Evolutionary conservation across 2,113 vertebrate species (phyloP), one percentile per base, ranked within the genome.

Genomic region (Zapornia atra): DNA sequence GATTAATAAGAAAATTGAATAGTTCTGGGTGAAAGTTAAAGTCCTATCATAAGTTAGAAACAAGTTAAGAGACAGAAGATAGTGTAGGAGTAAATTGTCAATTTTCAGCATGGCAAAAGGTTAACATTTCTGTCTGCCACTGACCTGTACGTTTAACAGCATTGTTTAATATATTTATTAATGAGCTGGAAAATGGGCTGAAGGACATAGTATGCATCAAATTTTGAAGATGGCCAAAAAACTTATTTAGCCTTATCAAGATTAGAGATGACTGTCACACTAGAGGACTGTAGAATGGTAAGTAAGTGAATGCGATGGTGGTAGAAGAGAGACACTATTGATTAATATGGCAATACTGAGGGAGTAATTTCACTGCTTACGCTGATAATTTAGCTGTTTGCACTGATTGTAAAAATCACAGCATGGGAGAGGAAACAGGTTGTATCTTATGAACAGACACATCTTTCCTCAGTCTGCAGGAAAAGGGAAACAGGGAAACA

Each of bases 141-240:
- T 93, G 79, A 82, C 71, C 71, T 95, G 38, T 73, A 51, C 46
- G 10, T 89, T 95, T 79, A 76, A 73, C 40, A 50, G 26, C 46
- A 65, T 95, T 94, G 82, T 71, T 92, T 94, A 90, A 83, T 92
- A 50, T 78, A 80, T 83, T 92, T 94, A 77, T 92, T 88, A 95
- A 90, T 84, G 80, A 81, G 7, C 34, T 90, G 53, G 82, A 86
- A 92, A 90, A 76, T 78, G 48, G 42, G 34, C 46, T 88, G 64
- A 90, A 93, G 31, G 53, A 25, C 71, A 46, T 56, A 2, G 0
- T 50, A 69, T 83, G 33, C 90, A 76, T 95, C 82, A 88, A 48
- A 86, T 81, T 81, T 48, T 78, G 61, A 86, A 92, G 92, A 86
- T 93, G 71, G 84, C 56, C 44, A 66, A 68, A 84, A 88, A 86